A percentile compares a stretch with the other conserved stretches of the same genome.
These are phyloP conservation scores for Peromyscus californicus DNA, from an alignment of 2,113 vertebrate genomes.

Conservation along the genomic window DNA sequence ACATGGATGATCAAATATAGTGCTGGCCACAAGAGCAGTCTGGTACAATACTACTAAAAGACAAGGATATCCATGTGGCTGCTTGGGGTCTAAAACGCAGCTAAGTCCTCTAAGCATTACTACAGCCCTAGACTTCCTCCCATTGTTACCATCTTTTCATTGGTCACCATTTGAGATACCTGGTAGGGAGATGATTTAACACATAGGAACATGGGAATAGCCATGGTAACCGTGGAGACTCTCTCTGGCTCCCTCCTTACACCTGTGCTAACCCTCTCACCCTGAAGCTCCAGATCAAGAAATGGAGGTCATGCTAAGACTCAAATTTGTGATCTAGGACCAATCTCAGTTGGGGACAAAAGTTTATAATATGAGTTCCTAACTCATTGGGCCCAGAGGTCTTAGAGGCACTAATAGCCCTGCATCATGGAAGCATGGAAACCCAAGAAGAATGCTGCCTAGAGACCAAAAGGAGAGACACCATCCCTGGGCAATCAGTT, in stretches of 20 bases:
- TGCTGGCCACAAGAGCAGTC: background rate
- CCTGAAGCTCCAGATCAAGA: background rate
- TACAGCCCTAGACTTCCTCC: background rate
- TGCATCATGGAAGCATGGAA: background rate
- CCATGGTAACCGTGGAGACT: background rate
- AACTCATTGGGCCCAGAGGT: background rate
- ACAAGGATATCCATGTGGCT: background rate
- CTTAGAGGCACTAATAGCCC: background rate
- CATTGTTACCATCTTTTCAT: background rate
- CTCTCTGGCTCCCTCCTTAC: background rate
- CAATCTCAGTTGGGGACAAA: background rate
- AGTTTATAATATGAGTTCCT: background rate
- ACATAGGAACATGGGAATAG: background rate
- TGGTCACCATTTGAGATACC: background rate
- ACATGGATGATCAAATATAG: background rate
- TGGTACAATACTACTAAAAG: background rate
- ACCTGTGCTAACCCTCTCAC: background rate
- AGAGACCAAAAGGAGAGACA: background rate
- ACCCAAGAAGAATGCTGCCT: background rate
- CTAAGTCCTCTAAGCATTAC: background rate
- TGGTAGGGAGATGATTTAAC: background rate
- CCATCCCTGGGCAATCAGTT: background rate
- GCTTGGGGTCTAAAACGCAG: background rate
- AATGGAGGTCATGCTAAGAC: background rate
- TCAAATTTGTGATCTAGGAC: background rate